phyloP scores from a whole-genome alignment of 1,140 invertebrate species.

The Halyomorpha halys region DNA sequence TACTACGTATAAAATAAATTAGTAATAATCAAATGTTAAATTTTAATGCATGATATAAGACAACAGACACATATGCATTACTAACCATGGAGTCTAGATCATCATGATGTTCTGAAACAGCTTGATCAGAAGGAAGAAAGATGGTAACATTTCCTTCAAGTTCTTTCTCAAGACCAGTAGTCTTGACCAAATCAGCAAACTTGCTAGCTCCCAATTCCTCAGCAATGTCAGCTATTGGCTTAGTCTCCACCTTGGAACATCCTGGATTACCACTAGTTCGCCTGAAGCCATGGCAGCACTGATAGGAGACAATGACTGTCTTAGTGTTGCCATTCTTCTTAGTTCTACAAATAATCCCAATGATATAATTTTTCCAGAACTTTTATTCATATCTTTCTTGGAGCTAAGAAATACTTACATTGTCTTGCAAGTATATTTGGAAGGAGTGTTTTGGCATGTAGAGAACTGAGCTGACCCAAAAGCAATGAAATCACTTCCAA shows the following conservation, averaged over 20 bases:
- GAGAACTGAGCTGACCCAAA: constrained; percentile 26
- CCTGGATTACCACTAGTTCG: not conserved
- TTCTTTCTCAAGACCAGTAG: constrained; percentile 10
- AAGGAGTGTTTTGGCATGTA: constrained; percentile 24
- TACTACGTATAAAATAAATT: too few relatives aligned
- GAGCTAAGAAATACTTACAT: constrained; percentile 15
- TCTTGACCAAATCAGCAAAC: constrained; percentile 21
- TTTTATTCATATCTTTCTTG: too few relatives aligned
- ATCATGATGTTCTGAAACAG: not conserved
- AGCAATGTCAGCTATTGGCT: constrained; percentile 21
- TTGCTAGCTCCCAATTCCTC: constrained; percentile 17
- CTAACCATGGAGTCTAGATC: constrained; percentile 4
- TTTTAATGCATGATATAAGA: too few relatives aligned
- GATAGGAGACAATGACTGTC: constrained; percentile 19
- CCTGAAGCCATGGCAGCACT: constrained; percentile 22
- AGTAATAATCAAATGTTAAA: too few relatives aligned
- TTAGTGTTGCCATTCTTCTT: constrained; percentile 21
- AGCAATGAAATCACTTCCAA: constrained; percentile 18
- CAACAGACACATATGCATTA: too few relatives aligned
- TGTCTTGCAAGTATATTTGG: constrained; percentile 28
- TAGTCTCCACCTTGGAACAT: constrained; percentile 23
- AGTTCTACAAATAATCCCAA: constrained; percentile 8
- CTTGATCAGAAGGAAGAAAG: constrained; percentile 22
- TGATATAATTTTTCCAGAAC: too few relatives aligned
- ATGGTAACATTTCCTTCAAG: constrained; percentile 25